These are phyloP conservation scores for Oxycera nigricornis DNA, from an alignment of 2,888 invertebrate genomes.

Conservation along the genomic window DNA sequence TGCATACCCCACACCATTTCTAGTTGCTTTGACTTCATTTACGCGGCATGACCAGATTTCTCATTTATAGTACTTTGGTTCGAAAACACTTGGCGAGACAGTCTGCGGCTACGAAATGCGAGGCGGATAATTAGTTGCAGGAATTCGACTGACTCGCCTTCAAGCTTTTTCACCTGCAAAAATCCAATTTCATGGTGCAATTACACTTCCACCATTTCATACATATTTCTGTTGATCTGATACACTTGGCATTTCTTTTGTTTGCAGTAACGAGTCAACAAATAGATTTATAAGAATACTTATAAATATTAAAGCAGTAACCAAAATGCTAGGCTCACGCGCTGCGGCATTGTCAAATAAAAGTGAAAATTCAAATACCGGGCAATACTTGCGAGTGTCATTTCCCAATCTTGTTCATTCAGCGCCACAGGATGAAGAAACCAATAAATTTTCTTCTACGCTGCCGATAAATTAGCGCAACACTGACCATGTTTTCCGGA, in stretches of 20 bases:
- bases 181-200: background rate
- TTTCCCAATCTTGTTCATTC: background rate
- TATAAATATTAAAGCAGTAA: too few species aligned
- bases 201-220: background rate
- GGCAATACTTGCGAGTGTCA: background rate
- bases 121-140: slow-evolving; percentile 38
- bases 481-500: slow-evolving; percentile 26
- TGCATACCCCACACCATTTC: background rate
- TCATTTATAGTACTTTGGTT: slow-evolving; percentile 19
- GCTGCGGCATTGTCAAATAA: too few species aligned
- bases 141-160: background rate
- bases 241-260: too few species aligned
- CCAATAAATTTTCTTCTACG: slow-evolving; percentile 3
- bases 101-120: slow-evolving; percentile 37
- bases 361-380: background rate
- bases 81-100: slow-evolving; percentile 25
- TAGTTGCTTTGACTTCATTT: background rate
- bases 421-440: too few species aligned
- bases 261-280: too few species aligned
- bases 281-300: too few species aligned
- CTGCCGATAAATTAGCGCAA: slow-evolving; percentile 3
- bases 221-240: background rate
- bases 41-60: background rate
- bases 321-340: too few species aligned
- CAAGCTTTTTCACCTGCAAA: background rate